Base-by-base conservation (phyloP, 2,888 invertebrate genomes). In the Bimastos eiseni region DNA sequence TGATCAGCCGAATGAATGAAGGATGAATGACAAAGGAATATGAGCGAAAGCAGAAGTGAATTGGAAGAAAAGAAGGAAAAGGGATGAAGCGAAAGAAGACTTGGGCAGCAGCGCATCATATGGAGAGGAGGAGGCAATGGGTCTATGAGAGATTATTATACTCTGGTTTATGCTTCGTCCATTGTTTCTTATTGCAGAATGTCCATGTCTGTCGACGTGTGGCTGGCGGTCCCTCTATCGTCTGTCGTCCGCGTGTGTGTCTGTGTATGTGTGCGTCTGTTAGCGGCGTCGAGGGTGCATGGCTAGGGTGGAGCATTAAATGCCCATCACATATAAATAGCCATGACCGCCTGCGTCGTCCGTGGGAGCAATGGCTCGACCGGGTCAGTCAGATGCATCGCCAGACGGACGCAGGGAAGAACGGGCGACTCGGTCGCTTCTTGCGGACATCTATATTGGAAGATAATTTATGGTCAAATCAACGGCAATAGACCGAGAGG, bases 361-460 rank as follows among this genome's bases (percentile, higher is more conserved):
- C 49, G 24, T 21, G 70, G 70, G 70, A 70, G 70, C 70, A 55
- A 30, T 55, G 55, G 11, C 55, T 55, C 55, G 21, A 1, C 55
- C 30, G 55, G 55, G 55, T 55, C 55, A 70, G 70, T 70, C 70
- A 30, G n/a, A 70, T 70, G 70, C 70, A 70, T 37, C 19, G 86
- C 36, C 13, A 86, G 86, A 86, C 86, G 55, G 24, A 17, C 24
- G 55, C 24, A 55, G 4, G 55, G 70, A 70, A 8, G 70, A n/a
- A 70, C 70, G 70, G 70, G n/a, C n/a, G 70, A 70, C 70, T 70
- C 30, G 70, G 70, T 70, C 70, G 70, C 70, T 70, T 70, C 70
- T 70, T 70, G 70, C n/a, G 70, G 70, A 70, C 70, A 70, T 70
- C 70, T 70, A 70, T 70, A 70, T 70, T 70, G 70, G 70, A 70